Base-by-base conservation (phyloP, 2,113 vertebrate species). In the Mus pahari region DNA sequence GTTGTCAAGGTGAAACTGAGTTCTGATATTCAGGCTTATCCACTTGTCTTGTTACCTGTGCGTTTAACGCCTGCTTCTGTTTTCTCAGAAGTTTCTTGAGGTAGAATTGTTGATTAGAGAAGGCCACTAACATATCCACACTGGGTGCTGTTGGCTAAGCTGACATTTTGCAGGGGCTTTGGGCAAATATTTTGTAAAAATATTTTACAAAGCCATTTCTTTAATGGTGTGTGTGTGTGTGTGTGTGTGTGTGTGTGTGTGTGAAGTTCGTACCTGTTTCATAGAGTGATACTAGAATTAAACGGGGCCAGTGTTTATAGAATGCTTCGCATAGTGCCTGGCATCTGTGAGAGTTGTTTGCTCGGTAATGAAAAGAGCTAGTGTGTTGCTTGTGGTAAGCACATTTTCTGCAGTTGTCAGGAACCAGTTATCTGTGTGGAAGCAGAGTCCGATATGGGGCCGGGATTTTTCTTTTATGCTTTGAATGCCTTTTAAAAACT, bases 341-440 rank as follows among this genome's bases (percentile, higher is more conserved):
- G 86, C 53, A 53, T 96, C 92, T 96, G 81, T 89, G 92, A 94
- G 88, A 95, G 94, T 83, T 94, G 53, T 81, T 92, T 94, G 45
- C 75, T 92, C 28, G 64, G 42, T 89, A 89, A 93, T 91, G 86
- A 96, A 95, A 68, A 92, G 53, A 77, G 39, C 70, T 81, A 68
- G 66, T 94, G 86, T 36, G 55, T 74, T 83, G 66, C 64, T 62
- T 94, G 36, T 89, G 60, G 82, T 90, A 91, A 96, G 82, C 53
- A 92, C 13, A 28, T 93, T 88, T 64, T 92, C 93, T 60, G 45
- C 70, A 84, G 81, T 87, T 36, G 62, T 91, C 45, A 73, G 92
- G 78, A 73, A 86, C 55, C 94, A 91, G 77, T 92, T 86, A 79
- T 96, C 92, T 91, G 5, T 92, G 74, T 96, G 86, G 86, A 91